Percentiles rank a stretch among this genome's conserved stretches.
phyloP scores from a whole-genome alignment of 2,113 vertebrate genomes.

The Andinoacara biseriatus region DNA sequence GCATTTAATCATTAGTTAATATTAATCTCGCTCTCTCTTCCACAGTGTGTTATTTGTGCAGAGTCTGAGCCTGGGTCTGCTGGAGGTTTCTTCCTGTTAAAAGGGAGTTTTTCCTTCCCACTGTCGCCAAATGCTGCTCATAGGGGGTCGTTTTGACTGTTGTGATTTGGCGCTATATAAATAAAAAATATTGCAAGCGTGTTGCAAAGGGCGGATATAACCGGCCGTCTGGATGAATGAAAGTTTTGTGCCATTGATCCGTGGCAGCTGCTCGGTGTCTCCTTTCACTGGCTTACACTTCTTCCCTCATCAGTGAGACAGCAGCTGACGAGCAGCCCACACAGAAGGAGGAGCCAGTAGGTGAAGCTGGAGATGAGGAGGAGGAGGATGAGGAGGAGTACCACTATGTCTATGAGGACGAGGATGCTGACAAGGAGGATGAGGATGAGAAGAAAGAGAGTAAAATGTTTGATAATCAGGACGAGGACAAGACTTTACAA shows the following conservation, averaged over 20 bases:
- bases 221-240: conserved; percentile 63
- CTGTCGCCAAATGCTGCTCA: too few relatives aligned
- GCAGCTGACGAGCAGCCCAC: conserved; percentile 84
- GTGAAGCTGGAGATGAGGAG: conserved; percentile 70
- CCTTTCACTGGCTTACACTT: conserved; percentile 25
- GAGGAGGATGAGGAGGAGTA: conserved; percentile 81
- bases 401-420: conserved; percentile 86
- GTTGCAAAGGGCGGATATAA: conserved; percentile 35
- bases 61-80: too few relatives aligned
- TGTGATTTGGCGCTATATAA: too few relatives aligned
- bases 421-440: conserved; percentile 85
- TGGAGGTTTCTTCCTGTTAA: too few relatives aligned
- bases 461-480: conserved; percentile 68
- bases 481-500: conserved; percentile 83
- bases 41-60: too few relatives aligned
- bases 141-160: too few relatives aligned
- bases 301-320: conserved; percentile 80
- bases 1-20: too few relatives aligned
- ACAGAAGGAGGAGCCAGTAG: conserved; percentile 83
- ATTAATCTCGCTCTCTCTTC: too few relatives aligned
- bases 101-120: too few relatives aligned
- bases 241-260: conserved; percentile 60
- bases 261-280: conserved; percentile 53
- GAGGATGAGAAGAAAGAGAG: conserved; percentile 84
- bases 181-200: not conserved